Evolutionary conservation across 1,140 invertebrate genomes (phyloP).

Genomic region (Panonychus citri): DNA sequence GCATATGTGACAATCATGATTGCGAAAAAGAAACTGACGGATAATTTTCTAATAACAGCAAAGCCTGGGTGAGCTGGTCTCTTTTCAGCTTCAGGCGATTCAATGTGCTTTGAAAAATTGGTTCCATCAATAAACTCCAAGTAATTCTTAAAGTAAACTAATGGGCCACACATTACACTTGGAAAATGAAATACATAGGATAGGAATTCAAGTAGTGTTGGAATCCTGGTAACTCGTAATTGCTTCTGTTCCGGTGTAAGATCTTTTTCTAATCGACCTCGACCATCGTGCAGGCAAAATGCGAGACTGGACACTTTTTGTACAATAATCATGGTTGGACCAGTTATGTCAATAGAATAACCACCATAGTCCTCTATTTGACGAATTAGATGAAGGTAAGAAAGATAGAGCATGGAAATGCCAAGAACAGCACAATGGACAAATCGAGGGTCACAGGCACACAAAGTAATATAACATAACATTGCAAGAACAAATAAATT

Average conservation of each 20-base stretch:
- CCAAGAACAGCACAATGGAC: slow-evolving; percentile 21
- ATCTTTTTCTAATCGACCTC: slow-evolving; percentile 30
- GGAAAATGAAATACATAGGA: slow-evolving; percentile 78
- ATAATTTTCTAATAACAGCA: slow-evolving; percentile 28
- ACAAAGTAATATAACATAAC: neutral
- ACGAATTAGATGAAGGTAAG: slow-evolving; percentile 57
- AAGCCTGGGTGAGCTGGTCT: neutral
- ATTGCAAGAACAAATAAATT: neutral
- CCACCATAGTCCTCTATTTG: slow-evolving; percentile 66
- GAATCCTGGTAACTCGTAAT: slow-evolving; percentile 42
- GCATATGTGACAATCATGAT: slow-evolving; percentile 36
- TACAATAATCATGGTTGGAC: slow-evolving; percentile 86
- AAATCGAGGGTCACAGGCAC: neutral
- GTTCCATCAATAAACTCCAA: slow-evolving; percentile 61
- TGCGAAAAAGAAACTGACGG: slow-evolving; percentile 35
- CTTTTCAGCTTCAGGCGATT: neutral
- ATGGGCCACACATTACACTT: slow-evolving; percentile 71
- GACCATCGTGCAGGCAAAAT: slow-evolving; percentile 69
- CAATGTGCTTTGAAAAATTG: neutral
- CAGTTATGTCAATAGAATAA: slow-evolving; percentile 74
- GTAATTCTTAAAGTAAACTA: slow-evolving; percentile 78
- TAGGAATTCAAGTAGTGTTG: slow-evolving; percentile 45
- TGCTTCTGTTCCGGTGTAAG: slow-evolving; percentile 41
- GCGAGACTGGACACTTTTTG: slow-evolving; percentile 82
- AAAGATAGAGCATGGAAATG: slow-evolving; percentile 54